Conservation (phyloP, 2,888 invertebrate genomes). For the Octonoba sinensis region DNA sequence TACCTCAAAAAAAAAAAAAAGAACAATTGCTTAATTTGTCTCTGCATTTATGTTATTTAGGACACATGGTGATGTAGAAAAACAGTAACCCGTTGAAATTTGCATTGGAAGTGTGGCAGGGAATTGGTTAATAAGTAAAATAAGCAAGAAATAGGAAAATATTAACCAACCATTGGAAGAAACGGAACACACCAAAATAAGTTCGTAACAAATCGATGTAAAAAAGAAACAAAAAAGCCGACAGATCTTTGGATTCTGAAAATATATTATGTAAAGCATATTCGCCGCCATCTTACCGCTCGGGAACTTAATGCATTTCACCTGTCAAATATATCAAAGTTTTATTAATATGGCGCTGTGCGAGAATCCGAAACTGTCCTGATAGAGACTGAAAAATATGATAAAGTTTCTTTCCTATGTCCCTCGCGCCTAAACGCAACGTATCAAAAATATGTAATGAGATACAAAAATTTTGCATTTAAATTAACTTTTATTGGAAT, state of each 20-base stretch:
- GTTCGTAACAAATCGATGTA: constrained; percentile 26
- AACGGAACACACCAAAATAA: no score
- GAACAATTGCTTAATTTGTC: no score
- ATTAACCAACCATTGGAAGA: no score
- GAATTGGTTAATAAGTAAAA: no score
- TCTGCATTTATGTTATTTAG: no score
- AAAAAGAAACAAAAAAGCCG: constrained; percentile 18
- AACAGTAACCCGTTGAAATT: no score
- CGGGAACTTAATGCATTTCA: constrained; percentile 52
- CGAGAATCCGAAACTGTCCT: constrained; percentile 48
- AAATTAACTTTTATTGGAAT: constrained; percentile 60
- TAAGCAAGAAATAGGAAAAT: no score
- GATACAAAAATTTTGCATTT: constrained; percentile 53
- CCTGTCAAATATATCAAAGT: constrained; percentile 59
- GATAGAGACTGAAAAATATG: constrained; percentile 54
- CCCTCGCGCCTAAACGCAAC: constrained; percentile 4
- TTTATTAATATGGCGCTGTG: constrained; percentile 55
- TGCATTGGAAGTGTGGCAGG: no score
- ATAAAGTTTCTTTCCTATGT: constrained; percentile 18
- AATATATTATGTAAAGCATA: constrained; percentile 56
- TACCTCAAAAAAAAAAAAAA: no score
- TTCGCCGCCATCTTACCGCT: constrained; percentile 11
- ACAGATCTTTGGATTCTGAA: constrained; percentile 42
- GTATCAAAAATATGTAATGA: constrained; percentile 41
- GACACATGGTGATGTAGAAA: no score